Evolutionary conservation across 1,140 invertebrate species (phyloP).

Genomic region (Panagrolaimus sp.): DNA sequence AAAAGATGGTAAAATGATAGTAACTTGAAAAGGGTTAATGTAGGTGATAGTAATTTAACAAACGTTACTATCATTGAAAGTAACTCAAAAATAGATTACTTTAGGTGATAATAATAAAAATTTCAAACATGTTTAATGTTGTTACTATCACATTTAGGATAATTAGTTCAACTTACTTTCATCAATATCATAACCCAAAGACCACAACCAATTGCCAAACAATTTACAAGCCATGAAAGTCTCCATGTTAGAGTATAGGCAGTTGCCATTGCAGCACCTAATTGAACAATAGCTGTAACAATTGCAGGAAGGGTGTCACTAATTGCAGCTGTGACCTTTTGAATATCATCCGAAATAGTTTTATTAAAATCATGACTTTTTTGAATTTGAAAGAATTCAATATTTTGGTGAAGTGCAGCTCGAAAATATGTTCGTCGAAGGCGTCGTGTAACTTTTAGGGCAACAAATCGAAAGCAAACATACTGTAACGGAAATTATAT

Average conservation of each 20-base stretch:
- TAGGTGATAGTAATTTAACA: too few relatives aligned
- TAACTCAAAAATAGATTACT: too few relatives aligned
- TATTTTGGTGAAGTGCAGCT: not conserved
- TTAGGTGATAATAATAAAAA: too few relatives aligned
- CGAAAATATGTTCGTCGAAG: conserved; percentile 9
- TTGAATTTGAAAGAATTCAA: not conserved
- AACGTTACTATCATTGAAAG: too few relatives aligned
- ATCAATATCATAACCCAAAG: conserved; percentile 3
- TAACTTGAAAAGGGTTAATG: not conserved
- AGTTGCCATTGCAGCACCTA: not conserved
- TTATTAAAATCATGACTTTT: not conserved
- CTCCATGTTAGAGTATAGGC: conserved; percentile 3
- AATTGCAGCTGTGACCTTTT: not conserved
- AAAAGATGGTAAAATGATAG: not conserved
- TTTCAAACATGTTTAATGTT: too few relatives aligned
- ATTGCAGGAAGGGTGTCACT: not conserved
- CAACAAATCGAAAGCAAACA: conserved; percentile 3
- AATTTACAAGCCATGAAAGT: not conserved
- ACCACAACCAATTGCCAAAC: not conserved
- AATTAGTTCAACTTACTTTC: not conserved
- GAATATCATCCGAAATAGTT: not conserved
- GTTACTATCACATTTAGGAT: too few relatives aligned
- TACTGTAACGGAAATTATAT: not conserved
- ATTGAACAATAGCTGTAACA: not conserved
- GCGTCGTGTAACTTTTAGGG: conserved; percentile 5